Base-by-base conservation (phyloP, 2,888 invertebrate genomes). In the Sycophila texana region DNA sequence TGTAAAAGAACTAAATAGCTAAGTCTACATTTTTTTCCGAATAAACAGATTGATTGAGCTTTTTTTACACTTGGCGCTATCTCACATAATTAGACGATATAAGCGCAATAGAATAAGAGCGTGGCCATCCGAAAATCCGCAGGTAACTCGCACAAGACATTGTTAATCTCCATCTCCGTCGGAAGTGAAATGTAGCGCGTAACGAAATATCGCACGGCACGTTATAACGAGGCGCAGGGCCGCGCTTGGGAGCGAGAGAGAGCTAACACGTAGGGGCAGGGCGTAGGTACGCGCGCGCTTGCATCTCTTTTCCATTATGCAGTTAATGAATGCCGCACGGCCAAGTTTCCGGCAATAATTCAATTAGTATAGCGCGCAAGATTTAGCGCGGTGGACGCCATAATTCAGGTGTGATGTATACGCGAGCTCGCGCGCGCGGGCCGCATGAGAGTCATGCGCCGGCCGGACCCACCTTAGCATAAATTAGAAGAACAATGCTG, bases 401-500 rank as follows among this genome's bases (percentile, higher is more conserved):
- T 89, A 88, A 89, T 86, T 89, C 86, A 79, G 61, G 84, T 82
- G 84, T 86, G 86, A 87, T 86, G 86, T 87, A 86, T 83, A 83
- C 79, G 74, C 80, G 61, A 26, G 26, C 30, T 82, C 26, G 57
- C 20, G 30, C 30, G 55, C 16, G 55, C 12, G 49, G 18, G 47
- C 83, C 63, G 74, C 57, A 80, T 70, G 57, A 72, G 78, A 81
- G 76, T 74, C 63, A 20, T 65, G 74, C 22, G 26, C 60, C 20
- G 16, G 77, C 79, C 79, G 77, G 80, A 85, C 84, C 84, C 80
- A 86, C 85, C 86, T 86, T 83, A 84, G 86, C 86, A 89, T 89
- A 87, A 88, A 89, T 89, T 89, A 87, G 83, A 86, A 87, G 87
- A 89, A 89, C 89, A 89, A 89, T 88, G 86, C 86, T 70, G 82